phyloP scores from a whole-genome alignment of 1,140 invertebrate genomes.

The Papilio helenus region DNA sequence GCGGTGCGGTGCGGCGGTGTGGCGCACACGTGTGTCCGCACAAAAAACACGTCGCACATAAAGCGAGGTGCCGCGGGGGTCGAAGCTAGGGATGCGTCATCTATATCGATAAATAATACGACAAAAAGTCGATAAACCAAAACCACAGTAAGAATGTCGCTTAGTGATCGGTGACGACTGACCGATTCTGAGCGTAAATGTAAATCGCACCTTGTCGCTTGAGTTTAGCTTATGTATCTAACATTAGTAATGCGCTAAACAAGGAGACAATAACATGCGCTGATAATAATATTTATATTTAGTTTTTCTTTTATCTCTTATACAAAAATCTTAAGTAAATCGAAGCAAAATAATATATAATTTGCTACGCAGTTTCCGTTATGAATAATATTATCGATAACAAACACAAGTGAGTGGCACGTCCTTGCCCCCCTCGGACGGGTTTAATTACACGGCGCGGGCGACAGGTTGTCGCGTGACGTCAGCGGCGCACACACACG shows the following conservation, averaged over 20 bases:
- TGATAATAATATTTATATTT: no score
- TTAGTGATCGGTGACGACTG: no score
- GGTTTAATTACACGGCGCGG: constrained; percentile 81
- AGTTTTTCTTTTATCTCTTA: background rate
- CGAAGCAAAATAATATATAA: background rate
- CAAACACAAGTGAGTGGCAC: constrained; percentile 27
- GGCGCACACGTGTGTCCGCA: constrained; percentile 74
- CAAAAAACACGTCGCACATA: constrained; percentile 79
- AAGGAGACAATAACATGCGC: no score
- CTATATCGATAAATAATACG: constrained; percentile 30
- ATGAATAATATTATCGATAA: constrained; percentile 40
- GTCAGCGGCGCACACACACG: constrained; percentile 70
- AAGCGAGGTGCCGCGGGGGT: constrained; percentile 76
- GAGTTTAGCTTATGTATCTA: no score
- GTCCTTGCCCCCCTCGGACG: constrained; percentile 62
- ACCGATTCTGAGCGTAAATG: no score
- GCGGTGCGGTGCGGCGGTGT: constrained; percentile 58
- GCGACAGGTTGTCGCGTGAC: constrained; percentile 81
- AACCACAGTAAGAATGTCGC: no score
- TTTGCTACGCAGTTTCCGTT: background rate
- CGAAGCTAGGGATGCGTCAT: constrained; percentile 50
- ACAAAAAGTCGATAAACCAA: no score
- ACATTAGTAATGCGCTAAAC: no score
- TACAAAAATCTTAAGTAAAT: background rate
- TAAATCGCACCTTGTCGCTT: no score